Base-by-base conservation (phyloP, 2,888 invertebrate genomes). In the Synanthedon andrenaeformis region DNA sequence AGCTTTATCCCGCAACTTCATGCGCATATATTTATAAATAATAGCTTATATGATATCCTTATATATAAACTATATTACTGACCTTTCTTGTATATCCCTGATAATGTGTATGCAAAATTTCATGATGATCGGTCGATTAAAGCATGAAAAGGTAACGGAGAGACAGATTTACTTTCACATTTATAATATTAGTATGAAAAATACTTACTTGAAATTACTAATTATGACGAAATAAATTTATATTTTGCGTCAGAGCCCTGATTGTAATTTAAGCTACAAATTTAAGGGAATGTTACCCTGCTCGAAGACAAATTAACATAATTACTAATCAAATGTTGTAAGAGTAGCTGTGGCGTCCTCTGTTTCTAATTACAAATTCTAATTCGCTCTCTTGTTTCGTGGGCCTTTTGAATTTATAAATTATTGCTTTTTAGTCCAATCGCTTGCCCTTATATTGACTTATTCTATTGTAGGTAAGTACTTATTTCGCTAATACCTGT, bases 291-390 rank as follows among this genome's bases (percentile, higher is more conserved):
- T 87, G 82, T 86, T 82, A 83, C 82, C 82, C 82, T 79, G 80
- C 80, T 83, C 81, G 80, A 78, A 86, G 83, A 79, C 79, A 78
- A 82, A 87, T 87, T 87, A 83, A 74, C 86, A 86, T 87, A 87
- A 87, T 87, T 84, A 84, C 79, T 87, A 86, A 87, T 86, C 86
- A 87, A 86, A 86, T 79, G 84, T 80, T 80, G 82, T 81, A 78
- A 79, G 79, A 79, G 79, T 76, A 73, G 76, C 76, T 70, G 71
- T 74, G 72, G 72, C 70, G 73, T 74, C 70, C 76, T 77, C 74
- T 76, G 72, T 71, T 35, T 71, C 82, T 86, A 86, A 86, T 87
- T 87, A 86, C 79, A 83, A 85, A 86, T 86, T 84, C 84, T 85
- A 85, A 87, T 86, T 83, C 74, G 73, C 81, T 80, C 81, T 79